phyloP scores from a whole-genome alignment of 1,140 invertebrate genomes.

The Zophobas atratus region DNA sequence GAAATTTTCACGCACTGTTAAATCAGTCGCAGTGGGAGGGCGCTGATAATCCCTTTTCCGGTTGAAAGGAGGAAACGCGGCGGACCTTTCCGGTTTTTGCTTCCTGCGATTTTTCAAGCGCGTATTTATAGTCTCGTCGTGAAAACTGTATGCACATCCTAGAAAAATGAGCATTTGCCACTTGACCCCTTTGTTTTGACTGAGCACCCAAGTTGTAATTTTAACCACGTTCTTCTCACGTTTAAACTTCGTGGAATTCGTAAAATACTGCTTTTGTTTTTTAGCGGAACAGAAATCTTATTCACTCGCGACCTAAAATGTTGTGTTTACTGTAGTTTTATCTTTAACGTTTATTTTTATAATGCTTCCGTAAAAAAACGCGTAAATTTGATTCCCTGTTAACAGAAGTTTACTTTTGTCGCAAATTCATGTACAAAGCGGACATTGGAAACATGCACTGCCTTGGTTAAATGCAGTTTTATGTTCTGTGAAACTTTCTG shows the following conservation, averaged over 20 bases:
- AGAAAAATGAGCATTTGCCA: background rate
- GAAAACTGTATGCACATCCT: background rate
- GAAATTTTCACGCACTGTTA: conserved; percentile 31
- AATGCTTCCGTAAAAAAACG: too few species aligned
- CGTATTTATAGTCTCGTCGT: background rate
- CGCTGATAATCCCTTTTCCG: conserved; percentile 38
- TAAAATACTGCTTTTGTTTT: background rate
- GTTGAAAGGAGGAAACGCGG: conserved; percentile 28
- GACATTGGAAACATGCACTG: too few species aligned
- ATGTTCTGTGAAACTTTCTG: too few species aligned
- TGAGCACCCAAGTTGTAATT: background rate
- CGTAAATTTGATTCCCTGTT: too few species aligned
- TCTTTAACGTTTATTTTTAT: too few species aligned
- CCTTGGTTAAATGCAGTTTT: too few species aligned
- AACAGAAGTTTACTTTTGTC: too few species aligned
- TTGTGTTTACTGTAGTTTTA: too few species aligned
- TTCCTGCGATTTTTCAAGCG: conserved; percentile 26
- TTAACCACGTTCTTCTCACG: background rate
- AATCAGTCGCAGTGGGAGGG: conserved; percentile 32
- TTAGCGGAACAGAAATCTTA: background rate
- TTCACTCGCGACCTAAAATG: background rate
- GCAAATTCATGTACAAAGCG: too few species aligned
- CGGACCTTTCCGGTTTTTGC: conserved; percentile 27
- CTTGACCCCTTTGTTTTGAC: background rate
- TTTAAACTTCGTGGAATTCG: background rate